Base-by-base conservation (phyloP, 2,888 invertebrate species). In the Erebia aethiops region DNA sequence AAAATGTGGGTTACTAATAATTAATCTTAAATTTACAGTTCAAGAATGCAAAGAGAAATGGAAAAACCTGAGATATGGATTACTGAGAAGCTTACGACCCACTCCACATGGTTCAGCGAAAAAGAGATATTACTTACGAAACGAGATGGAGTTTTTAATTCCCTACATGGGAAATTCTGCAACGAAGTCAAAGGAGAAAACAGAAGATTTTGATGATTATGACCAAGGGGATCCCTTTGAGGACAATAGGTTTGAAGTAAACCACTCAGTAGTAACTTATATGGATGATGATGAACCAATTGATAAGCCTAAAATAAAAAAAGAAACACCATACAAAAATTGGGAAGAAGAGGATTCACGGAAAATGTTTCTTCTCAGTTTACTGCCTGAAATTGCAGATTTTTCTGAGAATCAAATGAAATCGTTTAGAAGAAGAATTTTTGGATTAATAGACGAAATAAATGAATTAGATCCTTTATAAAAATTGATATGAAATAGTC, bases 51-150 rank as follows among this genome's bases (percentile, higher is more conserved):
- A 49, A 46, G 62, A 62, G 46, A 62, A 49, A 14, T 62, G 62
- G 62, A 62, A 49, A 8, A 49, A 62, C 62, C 46, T 62, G 21
- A 62, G 62, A 49, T 62, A 62, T 26, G 62, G 62, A 21, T 49
- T 62, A 14, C 13, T 62, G 21, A 46, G 62, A 49, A 62, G 62
- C 14, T 62, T 62, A 3, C 49, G 62, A 49, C 62, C 62, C 8
- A 21, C 62, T 13, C 46, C 49, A 49, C 46, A 62, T 46, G 62
- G 62, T 21, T 46, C 46, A 8, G 62, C 62, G 46, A 62, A 62
- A 46, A 62, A 62, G 16, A 62, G 49, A 49, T 62, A 62, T 62
- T 62, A 62, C 62, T 62, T 62, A 21, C 49, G 49, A 21, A 21
- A 62, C 14, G 46, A 62, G 3, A 62, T 62, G 62, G 46, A 18